Conservation (phyloP, 2,113 vertebrate species). For the Ploceus nigricollis region DNA sequence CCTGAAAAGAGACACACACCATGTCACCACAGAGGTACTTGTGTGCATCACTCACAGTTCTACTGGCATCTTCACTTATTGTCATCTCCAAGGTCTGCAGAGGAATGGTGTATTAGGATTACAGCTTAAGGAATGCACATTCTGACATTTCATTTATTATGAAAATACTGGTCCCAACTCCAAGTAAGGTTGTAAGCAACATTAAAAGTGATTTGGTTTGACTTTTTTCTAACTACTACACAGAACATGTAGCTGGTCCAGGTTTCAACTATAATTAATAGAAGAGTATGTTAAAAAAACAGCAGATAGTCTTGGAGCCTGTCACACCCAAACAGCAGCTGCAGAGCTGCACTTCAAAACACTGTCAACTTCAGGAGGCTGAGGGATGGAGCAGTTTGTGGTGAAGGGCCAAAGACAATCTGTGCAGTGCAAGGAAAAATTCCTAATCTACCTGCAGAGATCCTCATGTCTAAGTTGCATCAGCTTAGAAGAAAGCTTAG, state of each 20-base stretch:
- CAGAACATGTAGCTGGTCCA: not conserved
- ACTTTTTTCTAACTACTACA: not conserved
- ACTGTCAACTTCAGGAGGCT: not conserved
- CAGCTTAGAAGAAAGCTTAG: not conserved
- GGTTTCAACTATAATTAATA: not conserved
- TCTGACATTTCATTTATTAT: not conserved
- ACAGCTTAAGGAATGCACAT: not conserved
- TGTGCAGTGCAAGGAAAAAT: not conserved
- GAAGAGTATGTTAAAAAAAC: not conserved
- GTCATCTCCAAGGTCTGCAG: not conserved
- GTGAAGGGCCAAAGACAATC: not conserved
- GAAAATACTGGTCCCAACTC: not conserved
- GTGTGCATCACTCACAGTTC: not conserved
- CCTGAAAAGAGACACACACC: slow-evolving; percentile 68
- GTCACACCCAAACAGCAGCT: not conserved
- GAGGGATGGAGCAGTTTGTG: not conserved
- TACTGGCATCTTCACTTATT: not conserved
- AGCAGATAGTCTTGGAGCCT: not conserved
- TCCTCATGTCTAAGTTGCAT: not conserved
- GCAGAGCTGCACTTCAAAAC: not conserved
- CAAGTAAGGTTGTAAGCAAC: not conserved
- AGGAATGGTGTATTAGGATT: not conserved
- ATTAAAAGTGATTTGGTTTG: not conserved
- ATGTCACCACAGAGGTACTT: not conserved
- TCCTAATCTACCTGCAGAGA: not conserved